Evolutionary conservation across 1,140 invertebrate genomes (phyloP), one percentile per base, ranked within the genome.

Genomic region (Varroa destructor): DNA sequence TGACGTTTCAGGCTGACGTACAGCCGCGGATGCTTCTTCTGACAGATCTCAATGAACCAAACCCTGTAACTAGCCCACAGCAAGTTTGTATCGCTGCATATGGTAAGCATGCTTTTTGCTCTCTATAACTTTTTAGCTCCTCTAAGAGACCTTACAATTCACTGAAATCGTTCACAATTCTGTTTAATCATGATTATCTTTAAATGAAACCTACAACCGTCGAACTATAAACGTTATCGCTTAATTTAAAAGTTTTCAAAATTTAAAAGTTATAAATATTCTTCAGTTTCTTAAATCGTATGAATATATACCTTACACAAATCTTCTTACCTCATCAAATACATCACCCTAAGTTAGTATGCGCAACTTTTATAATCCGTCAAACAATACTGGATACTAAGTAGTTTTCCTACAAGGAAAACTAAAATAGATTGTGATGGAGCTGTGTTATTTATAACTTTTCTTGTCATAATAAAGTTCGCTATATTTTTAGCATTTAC

Each of bases 11-110:
- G 46, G 46, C 46, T 51, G 46, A 8, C 46, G 46, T 51, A 37
- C 61, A 12, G 37, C 40, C 12, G 8, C 61, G 61, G 46, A 67
- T 67, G 61, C 61, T 67, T 12, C 61, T 67, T 12, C 37, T 67
- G 40, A 40, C 40, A 40, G 61, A 67, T 46, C 61, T 67, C 61
- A 67, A 67, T 37, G 61, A 67, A 43, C 61, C 61, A 12, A 67
- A 37, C 8, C 61, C 61, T 37, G 61, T 46, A 14, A 67, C 40
- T 46, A 46, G 61, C 14, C 61, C 61, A 43, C 61, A 67, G 40
- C 61, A 67, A 67, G 61, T 67, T 2, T 67, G 61, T 37, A 12
- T 67, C 2, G 61, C 61, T 2, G 46, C 61, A 14, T 67, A 67
- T 37, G 61, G 61, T 67, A 12, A 12, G 61, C 46, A 67, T 67